phyloP scores from a whole-genome alignment of 2,797 vertebrate genomes.

The Characodon lateralis region DNA sequence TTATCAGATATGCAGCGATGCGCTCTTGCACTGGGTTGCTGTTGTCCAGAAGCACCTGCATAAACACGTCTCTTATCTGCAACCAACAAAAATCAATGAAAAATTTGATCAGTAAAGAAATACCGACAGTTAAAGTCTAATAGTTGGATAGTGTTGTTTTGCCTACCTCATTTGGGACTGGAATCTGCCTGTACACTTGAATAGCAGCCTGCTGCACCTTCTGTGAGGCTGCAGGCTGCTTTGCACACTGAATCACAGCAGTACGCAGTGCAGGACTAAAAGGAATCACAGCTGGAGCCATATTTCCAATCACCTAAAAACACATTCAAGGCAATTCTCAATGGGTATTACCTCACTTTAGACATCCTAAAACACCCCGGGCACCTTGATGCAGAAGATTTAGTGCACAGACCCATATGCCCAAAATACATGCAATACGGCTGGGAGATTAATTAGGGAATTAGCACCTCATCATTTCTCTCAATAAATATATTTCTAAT shows the following conservation, averaged over 20 bases:
- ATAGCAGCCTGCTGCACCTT: slow-evolving; percentile 92
- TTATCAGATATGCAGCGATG: slow-evolving; percentile 90
- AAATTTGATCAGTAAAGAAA: background rate
- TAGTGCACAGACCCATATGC: background rate
- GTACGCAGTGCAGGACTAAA: slow-evolving; percentile 82
- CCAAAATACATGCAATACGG: background rate
- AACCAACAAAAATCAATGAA: slow-evolving; percentile 14
- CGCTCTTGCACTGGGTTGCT: slow-evolving; percentile 85
- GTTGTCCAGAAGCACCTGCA: slow-evolving; percentile 81
- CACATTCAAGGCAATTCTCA: background rate
- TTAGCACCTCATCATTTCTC: background rate
- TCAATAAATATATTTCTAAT: background rate
- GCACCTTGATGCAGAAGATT: background rate
- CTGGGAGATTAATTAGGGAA: background rate
- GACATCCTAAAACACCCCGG: background rate
- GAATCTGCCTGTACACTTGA: slow-evolving; percentile 88
- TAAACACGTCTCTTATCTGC: slow-evolving; percentile 83
- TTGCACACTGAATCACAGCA: slow-evolving; percentile 85
- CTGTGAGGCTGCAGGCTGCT: slow-evolving; percentile 76
- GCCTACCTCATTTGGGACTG: slow-evolving; percentile 85
- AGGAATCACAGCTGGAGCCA: slow-evolving; percentile 85
- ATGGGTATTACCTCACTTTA: background rate
- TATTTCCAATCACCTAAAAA: slow-evolving; percentile 92
- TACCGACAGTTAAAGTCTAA: background rate
- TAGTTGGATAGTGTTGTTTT: background rate